These are phyloP conservation scores for Mycetomoellerius zeteki DNA, from an alignment of 1,140 invertebrate species.

Conservation along the genomic window DNA sequence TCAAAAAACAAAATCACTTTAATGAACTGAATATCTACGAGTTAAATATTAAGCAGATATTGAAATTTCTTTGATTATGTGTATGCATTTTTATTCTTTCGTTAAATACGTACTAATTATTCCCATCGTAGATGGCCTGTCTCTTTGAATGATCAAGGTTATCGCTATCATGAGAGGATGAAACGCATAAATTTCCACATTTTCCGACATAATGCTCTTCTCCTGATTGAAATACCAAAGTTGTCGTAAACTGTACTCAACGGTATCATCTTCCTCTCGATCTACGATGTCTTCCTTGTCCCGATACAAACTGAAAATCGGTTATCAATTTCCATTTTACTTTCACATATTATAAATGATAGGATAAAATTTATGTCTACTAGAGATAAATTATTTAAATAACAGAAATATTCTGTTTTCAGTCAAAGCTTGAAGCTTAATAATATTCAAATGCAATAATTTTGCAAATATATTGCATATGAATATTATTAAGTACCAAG, in stretches of 20 bases:
- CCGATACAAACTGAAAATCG: conserved; percentile 90
- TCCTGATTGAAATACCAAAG: conserved; percentile 89
- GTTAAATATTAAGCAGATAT: not conserved
- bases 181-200: conserved; percentile 90
- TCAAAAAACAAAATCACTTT: not conserved
- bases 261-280: conserved; percentile 90
- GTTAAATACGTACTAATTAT: conserved; percentile 85
- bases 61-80: not conserved
- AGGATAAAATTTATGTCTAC: not conserved
- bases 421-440: too few species aligned
- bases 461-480: too few species aligned
- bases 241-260: conserved; percentile 89
- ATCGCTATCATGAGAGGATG: conserved; percentile 88
- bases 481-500: too few species aligned
- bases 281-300: conserved; percentile 91
- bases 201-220: conserved; percentile 89
- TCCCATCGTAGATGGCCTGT: conserved; percentile 89
- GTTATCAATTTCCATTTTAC: not conserved
- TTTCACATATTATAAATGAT: not conserved
- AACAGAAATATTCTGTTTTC: too few species aligned
- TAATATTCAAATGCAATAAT: too few species aligned
- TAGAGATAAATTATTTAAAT: not conserved
- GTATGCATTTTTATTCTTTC: not conserved
- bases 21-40: not conserved
- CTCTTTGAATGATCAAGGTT: conserved; percentile 85